These are phyloP conservation scores for Sarcophaga subvicina DNA, from an alignment of 2,888 invertebrate genomes.

Conservation along the genomic window DNA sequence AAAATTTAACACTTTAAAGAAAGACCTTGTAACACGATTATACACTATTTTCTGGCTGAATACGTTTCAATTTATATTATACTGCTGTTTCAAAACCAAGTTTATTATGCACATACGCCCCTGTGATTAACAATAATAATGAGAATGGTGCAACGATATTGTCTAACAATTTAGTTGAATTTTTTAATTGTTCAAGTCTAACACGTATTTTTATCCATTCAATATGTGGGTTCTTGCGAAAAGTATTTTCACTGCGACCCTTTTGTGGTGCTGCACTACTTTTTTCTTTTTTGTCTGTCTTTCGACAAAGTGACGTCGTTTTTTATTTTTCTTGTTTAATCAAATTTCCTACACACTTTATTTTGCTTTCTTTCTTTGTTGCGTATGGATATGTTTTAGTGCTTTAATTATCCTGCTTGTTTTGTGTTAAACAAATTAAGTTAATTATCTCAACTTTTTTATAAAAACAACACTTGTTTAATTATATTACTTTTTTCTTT, in stretches of 20 bases:
- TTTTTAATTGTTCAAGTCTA: background rate
- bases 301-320: slow-evolving; percentile 61
- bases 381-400: background rate
- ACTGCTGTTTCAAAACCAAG: background rate
- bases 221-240: slow-evolving; percentile 27
- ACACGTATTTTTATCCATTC: slow-evolving; percentile 9
- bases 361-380: slow-evolving; percentile 1
- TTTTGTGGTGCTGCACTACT: slow-evolving; percentile 20
- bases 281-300: slow-evolving; percentile 37
- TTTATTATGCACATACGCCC: background rate
- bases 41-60: slow-evolving; percentile 13
- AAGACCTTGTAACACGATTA: slow-evolving; percentile 63
- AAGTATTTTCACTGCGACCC: slow-evolving; percentile 36
- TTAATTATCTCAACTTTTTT: slow-evolving; percentile 24
- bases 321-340: slow-evolving; percentile 14
- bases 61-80: slow-evolving; percentile 31
- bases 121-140: background rate
- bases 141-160: background rate
- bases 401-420: slow-evolving; percentile 24
- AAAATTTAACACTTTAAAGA: slow-evolving; percentile 11
- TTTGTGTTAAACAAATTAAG: background rate
- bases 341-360: slow-evolving; percentile 1
- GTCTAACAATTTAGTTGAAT: background rate
- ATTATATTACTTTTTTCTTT: slow-evolving; percentile 30
- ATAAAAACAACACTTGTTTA: slow-evolving; percentile 42